A percentile compares a stretch with the other conserved stretches of the same genome.
Conservation (phyloP, 1,140 invertebrate genomes). For the Campoletis sonorensis region DNA sequence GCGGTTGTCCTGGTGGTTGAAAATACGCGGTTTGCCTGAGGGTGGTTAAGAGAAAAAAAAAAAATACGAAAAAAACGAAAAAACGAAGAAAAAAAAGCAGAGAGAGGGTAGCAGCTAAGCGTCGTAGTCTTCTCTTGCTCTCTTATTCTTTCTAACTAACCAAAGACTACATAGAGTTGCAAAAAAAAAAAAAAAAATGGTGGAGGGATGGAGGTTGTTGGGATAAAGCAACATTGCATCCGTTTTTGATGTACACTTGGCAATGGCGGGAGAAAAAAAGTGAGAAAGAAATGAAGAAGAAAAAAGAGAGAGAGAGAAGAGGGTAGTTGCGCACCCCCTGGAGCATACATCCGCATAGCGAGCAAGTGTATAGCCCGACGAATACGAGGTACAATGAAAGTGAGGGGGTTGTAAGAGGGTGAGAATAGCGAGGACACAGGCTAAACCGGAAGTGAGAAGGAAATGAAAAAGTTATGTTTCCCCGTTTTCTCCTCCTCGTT, state of each 20-base stretch:
- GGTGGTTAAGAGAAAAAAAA: constrained; percentile 19
- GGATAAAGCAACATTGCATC: constrained; percentile 41
- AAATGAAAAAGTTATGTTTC: constrained; percentile 75
- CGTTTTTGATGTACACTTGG: constrained; percentile 39
- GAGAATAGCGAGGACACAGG: not conserved
- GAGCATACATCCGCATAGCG: constrained; percentile 13
- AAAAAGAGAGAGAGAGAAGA: not conserved
- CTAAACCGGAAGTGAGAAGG: constrained; percentile 69
- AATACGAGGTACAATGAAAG: constrained; percentile 15
- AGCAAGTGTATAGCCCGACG: not conserved
- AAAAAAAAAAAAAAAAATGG: not conserved
- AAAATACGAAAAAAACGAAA: no score
- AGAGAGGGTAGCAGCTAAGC: constrained; percentile 43
- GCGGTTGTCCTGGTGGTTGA: constrained; percentile 24
- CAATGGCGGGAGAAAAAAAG: not conserved
- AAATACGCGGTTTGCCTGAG: constrained; percentile 20
- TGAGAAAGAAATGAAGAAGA: not conserved
- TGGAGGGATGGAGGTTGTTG: constrained; percentile 7
- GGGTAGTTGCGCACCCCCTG: constrained; percentile 42
- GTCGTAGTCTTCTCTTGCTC: constrained; percentile 27
- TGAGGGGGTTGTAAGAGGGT: not conserved
- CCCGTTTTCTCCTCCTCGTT: constrained; percentile 54
- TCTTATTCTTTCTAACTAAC: not conserved
- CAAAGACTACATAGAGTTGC: not conserved
- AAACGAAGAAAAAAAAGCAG: no score